phyloP scores from a whole-genome alignment of 2,113 vertebrate species.

The Ovibos moschatus region DNA sequence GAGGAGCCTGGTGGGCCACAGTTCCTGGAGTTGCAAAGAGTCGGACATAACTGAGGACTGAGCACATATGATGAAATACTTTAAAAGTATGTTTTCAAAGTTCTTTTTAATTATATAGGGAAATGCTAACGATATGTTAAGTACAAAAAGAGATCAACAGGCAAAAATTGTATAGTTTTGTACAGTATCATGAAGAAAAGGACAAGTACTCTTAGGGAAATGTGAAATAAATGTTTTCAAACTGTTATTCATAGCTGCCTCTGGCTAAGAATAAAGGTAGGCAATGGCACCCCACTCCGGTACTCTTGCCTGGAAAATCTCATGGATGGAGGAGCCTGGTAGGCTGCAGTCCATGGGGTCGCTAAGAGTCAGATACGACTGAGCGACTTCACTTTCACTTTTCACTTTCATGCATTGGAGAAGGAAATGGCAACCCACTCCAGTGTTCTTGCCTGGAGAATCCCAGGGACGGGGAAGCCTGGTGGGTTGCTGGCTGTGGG shows the following conservation, averaged over 20 bases:
- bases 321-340: too few species aligned
- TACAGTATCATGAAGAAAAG: not conserved
- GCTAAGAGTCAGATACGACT: too few species aligned
- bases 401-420: too few species aligned
- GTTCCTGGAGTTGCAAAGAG: not conserved
- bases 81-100: not conserved
- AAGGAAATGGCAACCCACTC: too few species aligned
- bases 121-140: not conserved
- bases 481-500: too few species aligned
- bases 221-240: not conserved
- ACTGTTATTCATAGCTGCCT: not conserved
- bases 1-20: not conserved
- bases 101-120: not conserved
- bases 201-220: not conserved
- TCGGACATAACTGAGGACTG: not conserved
- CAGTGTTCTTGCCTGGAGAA: too few species aligned
- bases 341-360: too few species aligned
- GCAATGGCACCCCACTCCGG: too few species aligned
- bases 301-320: too few species aligned
- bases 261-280: not conserved
- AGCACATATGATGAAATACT: not conserved
- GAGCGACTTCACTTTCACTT: too few species aligned
- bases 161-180: not conserved
- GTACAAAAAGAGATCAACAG: not conserved
- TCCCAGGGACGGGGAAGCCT: too few species aligned